Conservation (phyloP, 2,113 vertebrate species). For the Perca fluviatilis region DNA sequence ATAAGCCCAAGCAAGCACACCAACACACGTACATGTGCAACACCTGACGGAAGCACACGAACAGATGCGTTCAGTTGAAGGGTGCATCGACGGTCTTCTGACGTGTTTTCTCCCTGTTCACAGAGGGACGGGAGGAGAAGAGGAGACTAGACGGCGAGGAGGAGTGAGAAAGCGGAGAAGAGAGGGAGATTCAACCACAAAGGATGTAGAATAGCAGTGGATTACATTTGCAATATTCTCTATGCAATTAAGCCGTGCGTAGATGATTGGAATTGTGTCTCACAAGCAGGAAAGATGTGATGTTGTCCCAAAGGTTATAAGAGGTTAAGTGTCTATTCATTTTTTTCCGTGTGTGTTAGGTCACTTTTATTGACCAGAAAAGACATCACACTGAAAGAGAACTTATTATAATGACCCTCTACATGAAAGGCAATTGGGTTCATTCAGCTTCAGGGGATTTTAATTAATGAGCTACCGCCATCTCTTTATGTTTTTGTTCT, state of each 20-base stretch:
- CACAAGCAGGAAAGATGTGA: neutral
- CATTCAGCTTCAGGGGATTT: conserved; percentile 9
- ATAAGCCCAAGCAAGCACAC: neutral
- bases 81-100: conserved; percentile 16
- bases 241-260: no score
- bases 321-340: conserved; percentile 42
- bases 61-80: conserved; percentile 20
- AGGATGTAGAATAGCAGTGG: neutral
- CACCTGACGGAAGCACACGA: neutral
- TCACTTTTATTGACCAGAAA: conserved; percentile 23
- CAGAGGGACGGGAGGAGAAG: neutral
- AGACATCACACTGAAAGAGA: neutral
- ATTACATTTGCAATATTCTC: neutral
- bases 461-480: neutral
- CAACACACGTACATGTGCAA: conserved; percentile 5
- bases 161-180: neutral
- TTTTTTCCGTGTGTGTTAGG: neutral
- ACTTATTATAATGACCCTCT: conserved; percentile 5
- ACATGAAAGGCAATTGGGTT: neutral
- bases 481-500: neutral
- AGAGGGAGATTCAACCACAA: neutral
- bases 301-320: conserved; percentile 16
- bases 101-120: conserved; percentile 36
- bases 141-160: neutral
- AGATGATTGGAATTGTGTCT: neutral